These are phyloP conservation scores for Brienomyrus longianalis DNA, from an alignment of 2,113 vertebrate genomes.

Conservation along the genomic window DNA sequence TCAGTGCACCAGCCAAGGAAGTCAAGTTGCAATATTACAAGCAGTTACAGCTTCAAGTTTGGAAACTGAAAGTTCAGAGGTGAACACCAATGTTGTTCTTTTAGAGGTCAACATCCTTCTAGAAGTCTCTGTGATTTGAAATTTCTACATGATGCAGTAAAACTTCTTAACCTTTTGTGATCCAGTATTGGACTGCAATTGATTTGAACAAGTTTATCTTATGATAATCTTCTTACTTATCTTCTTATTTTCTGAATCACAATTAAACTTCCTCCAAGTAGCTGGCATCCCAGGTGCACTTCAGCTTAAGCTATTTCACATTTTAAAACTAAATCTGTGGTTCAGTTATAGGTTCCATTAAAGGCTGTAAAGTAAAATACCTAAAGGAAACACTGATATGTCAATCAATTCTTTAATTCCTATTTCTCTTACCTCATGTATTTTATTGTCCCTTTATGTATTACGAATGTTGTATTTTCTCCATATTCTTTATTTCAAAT, in stretches of 20 bases:
- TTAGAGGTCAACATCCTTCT: neutral
- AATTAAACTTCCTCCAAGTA: neutral
- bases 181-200: neutral
- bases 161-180: neutral
- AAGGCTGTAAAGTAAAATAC: neutral
- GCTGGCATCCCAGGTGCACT: neutral
- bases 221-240: neutral
- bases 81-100: neutral
- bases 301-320: neutral
- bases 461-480: neutral
- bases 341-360: neutral
- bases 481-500: neutral
- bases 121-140: neutral
- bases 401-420: neutral
- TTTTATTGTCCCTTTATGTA: neutral
- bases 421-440: neutral
- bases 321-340: neutral
- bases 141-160: neutral
- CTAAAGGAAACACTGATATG: neutral
- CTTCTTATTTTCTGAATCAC: neutral
- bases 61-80: neutral
- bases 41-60: neutral
- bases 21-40: neutral
- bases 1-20: neutral
- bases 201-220: neutral